Evolutionary conservation across 2,113 vertebrate genomes (phyloP).

Genomic region (Nycticorax nycticorax): DNA sequence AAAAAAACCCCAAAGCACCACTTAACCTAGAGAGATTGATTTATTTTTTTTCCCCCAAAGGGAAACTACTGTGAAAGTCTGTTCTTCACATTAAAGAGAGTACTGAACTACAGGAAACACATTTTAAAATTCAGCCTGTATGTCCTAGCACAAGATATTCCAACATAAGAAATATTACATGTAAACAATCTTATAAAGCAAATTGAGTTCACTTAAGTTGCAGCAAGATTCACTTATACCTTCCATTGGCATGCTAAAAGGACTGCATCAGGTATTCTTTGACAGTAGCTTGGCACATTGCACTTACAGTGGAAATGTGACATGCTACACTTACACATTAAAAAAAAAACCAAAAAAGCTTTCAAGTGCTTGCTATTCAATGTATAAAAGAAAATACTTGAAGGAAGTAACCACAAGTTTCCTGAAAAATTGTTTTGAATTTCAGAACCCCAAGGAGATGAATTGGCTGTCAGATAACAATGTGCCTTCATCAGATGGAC

Average conservation of each 20-base stretch:
- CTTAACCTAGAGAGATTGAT: neutral
- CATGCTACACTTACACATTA: neutral
- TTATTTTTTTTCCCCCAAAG: neutral
- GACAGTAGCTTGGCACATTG: neutral
- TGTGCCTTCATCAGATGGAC: conserved; percentile 79
- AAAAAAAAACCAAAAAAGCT: neutral
- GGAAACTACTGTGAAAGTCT: neutral
- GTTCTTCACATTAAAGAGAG: neutral
- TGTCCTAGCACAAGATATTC: neutral
- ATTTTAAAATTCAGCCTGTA: neutral
- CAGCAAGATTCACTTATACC: neutral
- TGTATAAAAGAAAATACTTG: conserved; percentile 64
- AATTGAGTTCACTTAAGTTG: neutral
- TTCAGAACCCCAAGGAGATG: conserved; percentile 80
- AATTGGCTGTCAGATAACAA: conserved; percentile 84
- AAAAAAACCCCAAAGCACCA: neutral
- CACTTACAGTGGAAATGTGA: neutral
- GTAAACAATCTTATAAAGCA: neutral
- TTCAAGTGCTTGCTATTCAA: conserved; percentile 3
- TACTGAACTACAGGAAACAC: neutral
- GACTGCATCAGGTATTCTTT: neutral
- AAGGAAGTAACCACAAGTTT: conserved; percentile 71
- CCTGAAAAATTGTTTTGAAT: conserved; percentile 79
- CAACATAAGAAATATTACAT: neutral
- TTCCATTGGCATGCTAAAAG: neutral